Conservation (phyloP, 23 tunicate species). For the Diplosoma virens region DNA sequence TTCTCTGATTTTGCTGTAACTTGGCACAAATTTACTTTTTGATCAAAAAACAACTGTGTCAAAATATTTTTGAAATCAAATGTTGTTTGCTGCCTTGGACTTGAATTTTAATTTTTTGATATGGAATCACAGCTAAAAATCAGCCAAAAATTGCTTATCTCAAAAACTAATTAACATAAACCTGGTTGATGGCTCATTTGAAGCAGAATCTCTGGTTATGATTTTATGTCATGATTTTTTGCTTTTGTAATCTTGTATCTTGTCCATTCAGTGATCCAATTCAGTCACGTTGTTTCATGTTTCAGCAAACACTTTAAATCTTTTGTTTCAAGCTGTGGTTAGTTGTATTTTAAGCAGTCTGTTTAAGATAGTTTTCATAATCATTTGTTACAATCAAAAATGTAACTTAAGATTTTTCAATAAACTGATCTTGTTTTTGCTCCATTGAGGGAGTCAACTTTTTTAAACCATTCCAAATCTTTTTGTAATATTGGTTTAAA, state of each 20-base stretch:
- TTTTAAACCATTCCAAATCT: neutral
- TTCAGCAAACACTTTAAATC: no score
- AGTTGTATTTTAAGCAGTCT: neutral
- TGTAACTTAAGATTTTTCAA: constrained; percentile 1
- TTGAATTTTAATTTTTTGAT: neutral
- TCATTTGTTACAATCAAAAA: constrained; percentile 1
- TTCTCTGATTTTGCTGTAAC: neutral
- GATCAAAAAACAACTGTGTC: neutral
- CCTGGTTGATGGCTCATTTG: constrained; percentile 12
- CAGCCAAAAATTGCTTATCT: neutral
- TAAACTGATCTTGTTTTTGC: neutral
- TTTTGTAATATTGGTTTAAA: neutral
- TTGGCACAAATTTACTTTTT: neutral
- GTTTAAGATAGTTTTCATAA: neutral
- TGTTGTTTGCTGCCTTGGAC: neutral
- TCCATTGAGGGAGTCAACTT: neutral
- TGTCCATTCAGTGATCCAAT: no score
- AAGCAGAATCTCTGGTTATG: neutral
- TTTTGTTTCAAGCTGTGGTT: no score
- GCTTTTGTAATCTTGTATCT: no score
- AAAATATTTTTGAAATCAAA: no score
- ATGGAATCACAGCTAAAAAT: neutral
- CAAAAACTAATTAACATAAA: neutral
- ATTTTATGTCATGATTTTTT: no score
- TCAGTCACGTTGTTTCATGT: no score